These are phyloP conservation scores for Ophioderma brevispina DNA, from an alignment of 35 echinoderm and acorn worm genomes.

Conservation along the genomic window DNA sequence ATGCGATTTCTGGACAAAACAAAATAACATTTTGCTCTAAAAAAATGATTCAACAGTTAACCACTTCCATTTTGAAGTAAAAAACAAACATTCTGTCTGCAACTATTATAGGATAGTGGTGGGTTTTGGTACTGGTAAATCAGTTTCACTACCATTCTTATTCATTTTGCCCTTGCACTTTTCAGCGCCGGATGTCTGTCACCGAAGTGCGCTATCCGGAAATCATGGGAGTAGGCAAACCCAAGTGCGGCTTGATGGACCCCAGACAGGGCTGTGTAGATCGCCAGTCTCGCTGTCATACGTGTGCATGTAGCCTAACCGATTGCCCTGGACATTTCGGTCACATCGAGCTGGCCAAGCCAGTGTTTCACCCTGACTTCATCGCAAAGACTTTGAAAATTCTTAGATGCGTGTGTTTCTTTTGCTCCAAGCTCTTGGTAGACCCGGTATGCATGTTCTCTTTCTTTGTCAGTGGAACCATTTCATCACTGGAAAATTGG, in stretches of 20 bases:
- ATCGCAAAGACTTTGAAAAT: conserved; percentile 83
- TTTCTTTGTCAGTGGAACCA: background rate
- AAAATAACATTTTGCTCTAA: too few relatives aligned
- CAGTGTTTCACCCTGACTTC: conserved; percentile 87
- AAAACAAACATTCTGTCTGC: too few relatives aligned
- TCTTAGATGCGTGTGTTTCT: conserved; percentile 91
- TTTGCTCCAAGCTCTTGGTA: conserved; percentile 89
- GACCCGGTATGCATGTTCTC: conserved; percentile 76
- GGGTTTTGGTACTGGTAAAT: too few relatives aligned
- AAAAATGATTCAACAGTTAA: too few relatives aligned
- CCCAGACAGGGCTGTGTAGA: conserved; percentile 90
- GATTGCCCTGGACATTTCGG: conserved; percentile 98
- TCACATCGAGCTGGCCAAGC: conserved; percentile 91
- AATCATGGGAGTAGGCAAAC: conserved; percentile 78
- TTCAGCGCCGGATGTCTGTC: conserved; percentile 90
- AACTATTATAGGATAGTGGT: too few relatives aligned
- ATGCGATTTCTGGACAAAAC: too few relatives aligned
- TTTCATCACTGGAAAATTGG: too few relatives aligned
- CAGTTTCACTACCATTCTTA: too few relatives aligned
- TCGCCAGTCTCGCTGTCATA: conserved; percentile 84
- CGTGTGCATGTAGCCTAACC: conserved; percentile 90
- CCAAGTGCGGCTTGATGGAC: conserved; percentile 97
- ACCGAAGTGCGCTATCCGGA: conserved; percentile 90
- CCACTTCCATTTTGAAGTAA: too few relatives aligned
- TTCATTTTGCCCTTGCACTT: background rate